Base-by-base conservation (phyloP, 2,888 invertebrate genomes). In the Volucella bombylans region DNA sequence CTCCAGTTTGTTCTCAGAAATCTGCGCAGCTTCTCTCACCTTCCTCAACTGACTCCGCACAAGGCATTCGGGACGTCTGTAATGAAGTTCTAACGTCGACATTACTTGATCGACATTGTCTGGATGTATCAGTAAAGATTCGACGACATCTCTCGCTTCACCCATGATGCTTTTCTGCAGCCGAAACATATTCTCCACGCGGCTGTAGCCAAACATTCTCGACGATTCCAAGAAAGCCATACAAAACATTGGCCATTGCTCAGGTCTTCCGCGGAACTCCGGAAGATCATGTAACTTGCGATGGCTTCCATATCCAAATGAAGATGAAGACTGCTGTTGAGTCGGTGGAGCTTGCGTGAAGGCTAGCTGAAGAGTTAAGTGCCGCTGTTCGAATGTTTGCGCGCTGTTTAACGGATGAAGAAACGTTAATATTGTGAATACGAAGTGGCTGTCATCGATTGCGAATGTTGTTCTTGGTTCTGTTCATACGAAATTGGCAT, bases 231-330 rank as follows among this genome's bases (percentile, higher is more conserved):
- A 2, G 61, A 61, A 81, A 0, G 74, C 65, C 3, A 59, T 83
- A n/a, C 67, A 73, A 59, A 87, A 87, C 55, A 82, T 55, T 12
- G 86, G 80, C 83, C 74, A 81, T 41, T n/a, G n/a, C n/a, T n/a
- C n/a, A n/a, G n/a, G n/a, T n/a, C n/a, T n/a, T 81, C 73, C 18
- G 18, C 18, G 18, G 1, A 18, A 18, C 18, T 18, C 18, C 18
- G 18, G 18, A 18, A 18, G 18, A 18, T 18, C 18, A 18, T 18
- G 18, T 18, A 18, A 1, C 1, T 18, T 18, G 18, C 18, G 18
- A 18, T 18, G 18, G 18, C 18, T 18, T 18, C 18, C 18, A 18
- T 18, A 1, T 18, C 18, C 18, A 18, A 18, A 18, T 18, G 18
- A 18, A 18, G 18, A 18, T 18, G 18, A 18, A 18, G 18, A 18